phyloP scores from a whole-genome alignment of 2,113 vertebrate species.

The Phylloscopus trochilus region DNA sequence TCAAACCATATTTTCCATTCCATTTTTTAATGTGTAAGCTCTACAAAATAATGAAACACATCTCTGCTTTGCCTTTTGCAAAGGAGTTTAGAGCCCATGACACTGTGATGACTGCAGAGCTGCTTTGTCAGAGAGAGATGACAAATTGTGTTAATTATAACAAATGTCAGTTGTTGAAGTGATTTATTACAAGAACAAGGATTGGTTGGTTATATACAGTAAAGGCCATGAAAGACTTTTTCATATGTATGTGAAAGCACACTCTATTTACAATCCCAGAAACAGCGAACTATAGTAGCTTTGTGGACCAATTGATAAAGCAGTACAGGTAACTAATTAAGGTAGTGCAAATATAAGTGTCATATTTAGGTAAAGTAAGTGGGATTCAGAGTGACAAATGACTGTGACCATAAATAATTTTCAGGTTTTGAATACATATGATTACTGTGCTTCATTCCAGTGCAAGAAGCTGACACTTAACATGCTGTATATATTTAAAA shows the following conservation, averaged over 20 bases:
- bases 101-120: not conserved
- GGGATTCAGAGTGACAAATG: not conserved
- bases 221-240: not conserved
- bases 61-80: not conserved
- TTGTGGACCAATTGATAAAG: not conserved
- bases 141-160: slow-evolving; percentile 55
- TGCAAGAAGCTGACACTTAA: not conserved
- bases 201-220: not conserved
- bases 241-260: not conserved
- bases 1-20: not conserved
- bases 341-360: not conserved
- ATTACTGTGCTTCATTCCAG: not conserved
- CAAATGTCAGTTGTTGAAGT: slow-evolving; percentile 22
- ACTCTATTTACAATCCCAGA: not conserved
- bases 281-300: not conserved
- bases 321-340: not conserved
- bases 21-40: not conserved
- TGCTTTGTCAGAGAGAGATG: not conserved
- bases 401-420: not conserved
- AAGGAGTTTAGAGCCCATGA: not conserved
- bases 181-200: slow-evolving; percentile 25
- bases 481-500: not conserved
- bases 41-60: not conserved
- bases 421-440: not conserved
- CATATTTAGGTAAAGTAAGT: not conserved